Conservation (phyloP, 92 coral and sea anemone species). For the Chrysogorgia sp. region DNA sequence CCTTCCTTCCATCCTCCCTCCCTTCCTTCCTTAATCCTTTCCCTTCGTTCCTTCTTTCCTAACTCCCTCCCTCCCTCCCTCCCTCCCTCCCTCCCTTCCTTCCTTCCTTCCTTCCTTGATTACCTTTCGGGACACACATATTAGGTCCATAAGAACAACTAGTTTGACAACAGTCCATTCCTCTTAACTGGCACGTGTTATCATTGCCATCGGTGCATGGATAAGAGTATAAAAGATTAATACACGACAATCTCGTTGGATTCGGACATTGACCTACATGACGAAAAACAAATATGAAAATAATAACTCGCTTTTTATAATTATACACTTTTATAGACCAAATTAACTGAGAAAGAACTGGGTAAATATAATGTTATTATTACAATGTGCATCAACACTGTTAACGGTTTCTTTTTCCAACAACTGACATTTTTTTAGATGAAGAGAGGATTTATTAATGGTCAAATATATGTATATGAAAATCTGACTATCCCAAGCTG, state of each 20-base stretch:
- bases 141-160: constrained; percentile 75
- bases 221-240: constrained; percentile 86
- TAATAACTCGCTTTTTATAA: too few relatives aligned
- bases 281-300: not conserved
- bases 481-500: too few relatives aligned
- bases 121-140: constrained; percentile 96
- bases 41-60: constrained; percentile 8
- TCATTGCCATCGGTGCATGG: constrained; percentile 76
- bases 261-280: constrained; percentile 83
- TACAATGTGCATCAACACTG: too few relatives aligned
- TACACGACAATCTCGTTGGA: constrained; percentile 63
- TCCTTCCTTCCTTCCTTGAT: constrained; percentile 1
- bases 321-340: too few relatives aligned
- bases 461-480: too few relatives aligned
- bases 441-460: too few relatives aligned
- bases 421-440: too few relatives aligned
- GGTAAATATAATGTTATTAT: too few relatives aligned
- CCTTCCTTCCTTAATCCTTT: constrained; percentile 15
- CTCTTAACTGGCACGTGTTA: constrained; percentile 89
- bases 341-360: too few relatives aligned
- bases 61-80: not conserved
- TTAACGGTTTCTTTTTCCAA: too few relatives aligned
- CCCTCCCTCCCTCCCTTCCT: not conserved
- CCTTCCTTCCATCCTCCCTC: constrained; percentile 13
- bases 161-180: constrained; percentile 90